Conservation (phyloP, 2,888 invertebrate species). For the Drepanosiphum platanoidis region DNA sequence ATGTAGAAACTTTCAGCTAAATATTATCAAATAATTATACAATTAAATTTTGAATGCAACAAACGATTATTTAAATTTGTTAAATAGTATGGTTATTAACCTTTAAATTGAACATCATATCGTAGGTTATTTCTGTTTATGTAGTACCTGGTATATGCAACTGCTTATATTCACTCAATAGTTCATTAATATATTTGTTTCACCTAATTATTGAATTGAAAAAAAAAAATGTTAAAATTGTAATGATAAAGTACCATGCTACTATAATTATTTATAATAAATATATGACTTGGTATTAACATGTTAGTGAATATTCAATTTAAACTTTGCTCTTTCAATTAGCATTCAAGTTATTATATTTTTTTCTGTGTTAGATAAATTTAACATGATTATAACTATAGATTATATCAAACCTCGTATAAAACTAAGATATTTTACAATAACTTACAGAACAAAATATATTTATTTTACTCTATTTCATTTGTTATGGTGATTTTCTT, state of each 20-base stretch:
- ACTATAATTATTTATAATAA: not conserved
- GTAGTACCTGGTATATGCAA: not conserved
- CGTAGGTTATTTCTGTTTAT: not conserved
- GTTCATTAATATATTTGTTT: not conserved
- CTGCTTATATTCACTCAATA: not conserved
- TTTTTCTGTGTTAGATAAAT: too few relatives aligned
- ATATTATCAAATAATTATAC: not conserved
- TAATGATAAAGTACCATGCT: not conserved
- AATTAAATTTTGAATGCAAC: not conserved
- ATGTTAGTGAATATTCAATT: not conserved
- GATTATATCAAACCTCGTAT: too few relatives aligned
- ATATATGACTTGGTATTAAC: not conserved
- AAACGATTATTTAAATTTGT: not conserved
- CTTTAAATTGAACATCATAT: not conserved
- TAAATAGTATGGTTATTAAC: not conserved
- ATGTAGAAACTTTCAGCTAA: not conserved
- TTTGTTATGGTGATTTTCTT: too few relatives aligned
- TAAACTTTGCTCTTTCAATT: not conserved
- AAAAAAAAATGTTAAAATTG: too few relatives aligned
- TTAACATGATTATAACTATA: not conserved
- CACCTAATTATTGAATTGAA: too few relatives aligned
- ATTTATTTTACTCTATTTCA: too few relatives aligned
- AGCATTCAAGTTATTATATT: not conserved
- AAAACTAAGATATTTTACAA: too few relatives aligned
- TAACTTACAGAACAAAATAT: too few relatives aligned